Conservation (phyloP, 2,113 vertebrate genomes). For the Carassius gibelio region DNA sequence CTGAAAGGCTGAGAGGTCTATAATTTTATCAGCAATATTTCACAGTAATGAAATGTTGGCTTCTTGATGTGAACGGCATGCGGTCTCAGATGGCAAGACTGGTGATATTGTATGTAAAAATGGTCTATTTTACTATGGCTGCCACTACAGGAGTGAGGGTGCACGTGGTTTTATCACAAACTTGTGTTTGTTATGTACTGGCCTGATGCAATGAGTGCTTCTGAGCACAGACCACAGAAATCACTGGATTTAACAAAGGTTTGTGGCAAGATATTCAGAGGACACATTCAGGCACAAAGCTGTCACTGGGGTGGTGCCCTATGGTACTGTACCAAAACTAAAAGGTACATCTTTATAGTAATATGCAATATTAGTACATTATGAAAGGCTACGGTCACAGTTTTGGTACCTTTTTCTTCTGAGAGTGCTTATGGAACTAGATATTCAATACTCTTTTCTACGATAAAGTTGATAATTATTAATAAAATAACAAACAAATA, state of each 20-base stretch:
- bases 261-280: neutral
- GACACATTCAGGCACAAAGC: too few species aligned
- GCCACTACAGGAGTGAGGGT: neutral
- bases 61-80: neutral
- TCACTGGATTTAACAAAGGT: neutral
- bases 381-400: too few species aligned
- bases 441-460: too few species aligned
- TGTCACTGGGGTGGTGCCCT: too few species aligned
- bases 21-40: neutral
- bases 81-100: neutral
- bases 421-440: too few species aligned
- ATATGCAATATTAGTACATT: too few species aligned
- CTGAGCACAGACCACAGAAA: neutral
- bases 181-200: neutral
- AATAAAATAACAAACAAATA: too few species aligned
- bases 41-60: neutral
- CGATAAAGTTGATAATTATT: too few species aligned
- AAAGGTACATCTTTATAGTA: too few species aligned
- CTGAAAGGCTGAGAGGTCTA: slow-evolving; percentile 1
- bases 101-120: neutral
- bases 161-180: neutral
- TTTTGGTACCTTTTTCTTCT: too few species aligned
- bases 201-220: neutral
- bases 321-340: too few species aligned
- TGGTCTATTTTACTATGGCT: neutral